phyloP scores from a whole-genome alignment of 2,113 vertebrate genomes.

The Strix aluco region DNA sequence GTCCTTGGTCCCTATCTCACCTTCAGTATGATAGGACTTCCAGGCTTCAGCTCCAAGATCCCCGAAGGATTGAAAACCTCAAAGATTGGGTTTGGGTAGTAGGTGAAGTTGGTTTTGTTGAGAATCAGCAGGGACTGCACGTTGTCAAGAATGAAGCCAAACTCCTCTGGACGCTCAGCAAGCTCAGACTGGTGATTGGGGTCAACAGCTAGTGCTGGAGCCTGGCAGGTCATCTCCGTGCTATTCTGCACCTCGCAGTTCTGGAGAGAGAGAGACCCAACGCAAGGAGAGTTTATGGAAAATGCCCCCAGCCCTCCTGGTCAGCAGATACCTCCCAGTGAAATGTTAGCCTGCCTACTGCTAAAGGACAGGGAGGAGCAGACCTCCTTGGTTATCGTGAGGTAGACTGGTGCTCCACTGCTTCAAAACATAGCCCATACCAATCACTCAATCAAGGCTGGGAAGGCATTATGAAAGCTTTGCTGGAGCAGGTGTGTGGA shows the following conservation, averaged over 20 bases:
- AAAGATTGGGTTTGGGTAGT: constrained; percentile 94
- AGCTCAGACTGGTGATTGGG: constrained; percentile 82
- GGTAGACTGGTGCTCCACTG: not conserved
- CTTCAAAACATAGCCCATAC: not conserved
- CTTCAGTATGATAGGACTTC: constrained; percentile 97
- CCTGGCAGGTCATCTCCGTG: constrained; percentile 93
- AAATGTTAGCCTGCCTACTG: not conserved
- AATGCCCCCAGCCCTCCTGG: not conserved
- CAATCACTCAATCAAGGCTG: not conserved
- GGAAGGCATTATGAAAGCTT: not conserved
- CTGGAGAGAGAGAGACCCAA: constrained; percentile 57
- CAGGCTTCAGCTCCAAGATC: constrained; percentile 94
- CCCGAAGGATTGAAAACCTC: constrained; percentile 89
- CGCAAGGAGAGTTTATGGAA: not conserved
- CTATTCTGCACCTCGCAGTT: constrained; percentile 88
- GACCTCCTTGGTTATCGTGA: not conserved
- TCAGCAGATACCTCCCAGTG: not conserved
- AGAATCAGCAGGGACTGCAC: constrained; percentile 90
- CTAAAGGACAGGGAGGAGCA: not conserved
- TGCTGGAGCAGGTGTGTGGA: not conserved
- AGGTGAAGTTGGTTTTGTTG: constrained; percentile 94
- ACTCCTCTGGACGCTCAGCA: constrained; percentile 89
- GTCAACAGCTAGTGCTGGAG: constrained; percentile 85
- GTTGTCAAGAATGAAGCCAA: constrained; percentile 95
- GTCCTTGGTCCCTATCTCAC: constrained; percentile 56